These are phyloP conservation scores for Barbus barbus DNA, from an alignment of 2,113 vertebrate species.

Conservation along the genomic window DNA sequence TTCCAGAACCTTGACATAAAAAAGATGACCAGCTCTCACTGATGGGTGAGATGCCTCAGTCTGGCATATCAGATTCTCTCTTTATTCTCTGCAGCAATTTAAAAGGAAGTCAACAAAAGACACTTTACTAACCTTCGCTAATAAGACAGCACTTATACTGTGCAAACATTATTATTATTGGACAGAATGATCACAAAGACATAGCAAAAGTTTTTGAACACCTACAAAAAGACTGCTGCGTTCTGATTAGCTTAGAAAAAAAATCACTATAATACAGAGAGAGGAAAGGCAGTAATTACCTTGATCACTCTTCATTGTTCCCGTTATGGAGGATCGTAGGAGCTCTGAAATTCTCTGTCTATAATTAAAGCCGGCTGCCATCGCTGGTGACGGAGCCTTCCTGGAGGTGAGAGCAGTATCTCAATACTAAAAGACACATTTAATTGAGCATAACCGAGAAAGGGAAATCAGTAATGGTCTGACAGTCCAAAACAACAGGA, in stretches of 20 bases:
- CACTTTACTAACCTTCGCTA: conserved; percentile 1
- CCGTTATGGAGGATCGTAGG: conserved; percentile 27
- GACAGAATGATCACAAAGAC: not conserved
- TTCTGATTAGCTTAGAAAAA: conserved; percentile 18
- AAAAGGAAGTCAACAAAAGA: not conserved
- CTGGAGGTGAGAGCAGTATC: not conserved
- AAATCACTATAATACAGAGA: no score
- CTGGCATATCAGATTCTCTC: not conserved
- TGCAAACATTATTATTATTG: not conserved
- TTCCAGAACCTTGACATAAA: not conserved
- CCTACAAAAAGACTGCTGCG: not conserved
- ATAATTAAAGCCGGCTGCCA: conserved; percentile 34
- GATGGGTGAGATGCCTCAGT: not conserved
- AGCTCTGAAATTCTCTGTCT: conserved; percentile 22
- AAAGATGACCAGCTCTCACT: conserved; percentile 7
- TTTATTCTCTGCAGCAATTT: not conserved
- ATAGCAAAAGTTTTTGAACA: not conserved
- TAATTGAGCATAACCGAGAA: conserved; percentile 8
- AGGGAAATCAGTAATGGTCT: no score
- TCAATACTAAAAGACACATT: not conserved
- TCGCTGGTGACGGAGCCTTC: not conserved
- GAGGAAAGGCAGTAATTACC: conserved; percentile 40
- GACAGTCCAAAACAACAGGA: no score
- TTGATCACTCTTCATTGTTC: conserved; percentile 48
- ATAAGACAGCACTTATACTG: not conserved